phyloP scores from a whole-genome alignment of 2,888 invertebrate species.

The Subacronicta megacephala region DNA sequence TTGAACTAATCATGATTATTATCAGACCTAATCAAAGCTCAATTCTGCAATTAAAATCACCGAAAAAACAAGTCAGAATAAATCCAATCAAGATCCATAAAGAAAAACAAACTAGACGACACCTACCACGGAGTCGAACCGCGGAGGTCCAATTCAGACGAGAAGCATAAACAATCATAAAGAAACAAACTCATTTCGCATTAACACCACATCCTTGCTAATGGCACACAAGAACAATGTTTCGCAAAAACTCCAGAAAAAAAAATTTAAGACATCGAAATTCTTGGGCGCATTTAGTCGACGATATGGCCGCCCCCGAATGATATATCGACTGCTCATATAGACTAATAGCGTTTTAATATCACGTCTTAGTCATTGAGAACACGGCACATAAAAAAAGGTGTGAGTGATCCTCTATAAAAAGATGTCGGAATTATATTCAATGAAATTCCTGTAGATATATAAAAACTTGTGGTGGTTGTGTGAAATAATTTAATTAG shows the following conservation, averaged over 20 bases:
- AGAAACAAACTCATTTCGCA: constrained; percentile 73
- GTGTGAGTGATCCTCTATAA: constrained; percentile 57
- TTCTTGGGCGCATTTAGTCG: constrained; percentile 82
- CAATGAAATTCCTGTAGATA: constrained; percentile 53
- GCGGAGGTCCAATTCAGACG: constrained; percentile 58
- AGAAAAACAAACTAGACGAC: constrained; percentile 42
- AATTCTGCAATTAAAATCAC: constrained; percentile 34
- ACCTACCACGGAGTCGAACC: constrained; percentile 35
- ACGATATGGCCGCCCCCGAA: constrained; percentile 81
- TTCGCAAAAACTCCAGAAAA: constrained; percentile 73
- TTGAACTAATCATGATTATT: constrained; percentile 18
- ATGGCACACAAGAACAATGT: constrained; percentile 74
- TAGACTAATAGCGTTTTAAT: constrained; percentile 88
- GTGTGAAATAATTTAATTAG: constrained; percentile 52
- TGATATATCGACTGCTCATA: constrained; percentile 83
- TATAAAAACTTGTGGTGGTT: constrained; percentile 37
- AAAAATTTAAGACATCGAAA: constrained; percentile 82
- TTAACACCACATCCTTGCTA: constrained; percentile 66
- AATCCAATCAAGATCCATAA: constrained; percentile 41
- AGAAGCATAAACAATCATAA: constrained; percentile 67
- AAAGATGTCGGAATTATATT: constrained; percentile 51
- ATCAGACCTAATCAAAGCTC: constrained; percentile 21
- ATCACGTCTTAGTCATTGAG: constrained; percentile 80
- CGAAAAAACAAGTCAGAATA: constrained; percentile 42
- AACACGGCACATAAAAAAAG: constrained; percentile 63